Base-by-base conservation (phyloP, 2,113 vertebrate genomes). In the Telmatochromis brachygnathus region DNA sequence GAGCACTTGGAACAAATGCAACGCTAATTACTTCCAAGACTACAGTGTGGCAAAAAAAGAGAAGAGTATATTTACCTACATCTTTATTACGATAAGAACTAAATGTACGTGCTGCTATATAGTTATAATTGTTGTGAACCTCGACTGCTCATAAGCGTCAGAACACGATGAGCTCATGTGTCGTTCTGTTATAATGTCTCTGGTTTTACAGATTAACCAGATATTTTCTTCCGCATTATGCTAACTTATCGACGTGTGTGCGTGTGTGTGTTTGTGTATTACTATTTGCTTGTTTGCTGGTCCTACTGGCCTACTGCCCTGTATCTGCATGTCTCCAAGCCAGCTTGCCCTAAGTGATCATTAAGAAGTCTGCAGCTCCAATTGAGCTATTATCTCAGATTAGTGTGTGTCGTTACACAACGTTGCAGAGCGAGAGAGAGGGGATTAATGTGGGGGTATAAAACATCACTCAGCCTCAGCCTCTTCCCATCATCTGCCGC, bases 381-480 rank as follows among this genome's bases (percentile, higher is more conserved):
- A 93, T 96, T 94, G 95, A 95, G 95, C 96, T 96, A 96, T 95
- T 96, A 95, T 92, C 93, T 95, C 94, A 96, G 95, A 97, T 97
- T 96, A 97, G 94, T 92, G 95, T 84, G 88, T 93, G 92, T 90
- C 89, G 91, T 82, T 90, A 51, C 83, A 90, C 87, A 93, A 89
- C 94, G 15, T 85, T 70, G 90, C 91, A 87, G 70, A 75, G 65
- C 58, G 82, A 53, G 77, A 42, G 70, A 73, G n/a, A 10, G 37
- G 77, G 85, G 88, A 92, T 93, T 95, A 92, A 87, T 84, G 77
- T 58, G 39, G 33, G 88, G 58, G 28, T 73, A 82, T 84, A 90
- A 90, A 79, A 89, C 93, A 83, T 89, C 88, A 87, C 73, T 92
- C 85, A 82, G 82, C 45, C 49, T 45, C 88, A 89, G 54, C 84